Percentiles rank a stretch among this genome's conserved stretches.
Evolutionary conservation across 1,140 invertebrate species (phyloP).

Genomic region (Drosophila kohkoa): DNA sequence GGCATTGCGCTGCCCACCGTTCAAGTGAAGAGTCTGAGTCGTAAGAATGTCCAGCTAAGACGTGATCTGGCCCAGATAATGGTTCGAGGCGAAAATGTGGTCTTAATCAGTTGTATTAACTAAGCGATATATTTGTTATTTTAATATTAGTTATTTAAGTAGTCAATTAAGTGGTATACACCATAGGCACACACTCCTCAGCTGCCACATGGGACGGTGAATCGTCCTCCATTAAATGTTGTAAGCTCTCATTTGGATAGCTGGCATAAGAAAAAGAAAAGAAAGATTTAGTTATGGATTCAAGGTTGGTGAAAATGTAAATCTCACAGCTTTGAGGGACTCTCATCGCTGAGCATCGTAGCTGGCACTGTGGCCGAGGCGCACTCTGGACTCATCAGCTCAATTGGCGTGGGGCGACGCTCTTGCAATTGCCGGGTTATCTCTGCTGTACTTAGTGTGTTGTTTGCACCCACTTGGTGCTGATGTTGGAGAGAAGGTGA

Average conservation of each 20-base stretch:
- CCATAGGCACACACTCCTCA: constrained; percentile 89
- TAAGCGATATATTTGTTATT: constrained; percentile 17
- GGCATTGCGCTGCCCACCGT: constrained; percentile 85
- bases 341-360: constrained; percentile 96
- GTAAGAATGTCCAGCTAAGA: constrained; percentile 89
- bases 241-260: constrained; percentile 89
- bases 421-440: constrained; percentile 95
- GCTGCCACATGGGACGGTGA: constrained; percentile 90
- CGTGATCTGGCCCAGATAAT: constrained; percentile 92
- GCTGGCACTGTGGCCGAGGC: constrained; percentile 94
- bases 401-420: constrained; percentile 90
- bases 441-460: constrained; percentile 93
- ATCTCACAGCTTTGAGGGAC: constrained; percentile 68
- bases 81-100: constrained; percentile 94
- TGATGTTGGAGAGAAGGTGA: constrained; percentile 59
- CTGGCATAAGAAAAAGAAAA: constrained; percentile 86
- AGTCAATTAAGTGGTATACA: constrained; percentile 79
- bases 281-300: not conserved
- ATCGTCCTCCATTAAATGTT: constrained; percentile 88
- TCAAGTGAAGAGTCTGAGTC: constrained; percentile 86
- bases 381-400: constrained; percentile 91
- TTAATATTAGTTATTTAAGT: constrained; percentile 2
- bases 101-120: constrained; percentile 59
- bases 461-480: constrained; percentile 66
- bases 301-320: too few species aligned